Conservation (phyloP, 2,888 invertebrate genomes). For the Phorcus lineatus region DNA sequence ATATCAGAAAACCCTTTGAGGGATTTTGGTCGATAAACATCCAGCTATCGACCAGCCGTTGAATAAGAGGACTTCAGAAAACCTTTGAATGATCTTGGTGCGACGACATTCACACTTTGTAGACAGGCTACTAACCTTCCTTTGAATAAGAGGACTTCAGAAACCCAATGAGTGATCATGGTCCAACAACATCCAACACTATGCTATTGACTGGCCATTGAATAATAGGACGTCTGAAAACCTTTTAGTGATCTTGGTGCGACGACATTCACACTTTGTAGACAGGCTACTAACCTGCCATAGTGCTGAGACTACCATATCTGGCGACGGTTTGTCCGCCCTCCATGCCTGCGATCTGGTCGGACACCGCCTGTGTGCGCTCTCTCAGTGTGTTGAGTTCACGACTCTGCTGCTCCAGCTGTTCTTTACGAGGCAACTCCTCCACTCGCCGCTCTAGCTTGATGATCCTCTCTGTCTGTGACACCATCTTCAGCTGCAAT, state of each 20-base stretch:
- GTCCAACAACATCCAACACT: too few relatives aligned
- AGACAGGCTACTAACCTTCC: conserved; percentile 3
- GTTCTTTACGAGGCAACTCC: conserved; percentile 43
- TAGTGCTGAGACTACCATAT: conserved; percentile 14
- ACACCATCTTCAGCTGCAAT: conserved; percentile 49
- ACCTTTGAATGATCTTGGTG: conserved; percentile 20
- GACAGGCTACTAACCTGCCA: conserved; percentile 6
- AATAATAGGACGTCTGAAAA: too few relatives aligned
- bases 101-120: not conserved
- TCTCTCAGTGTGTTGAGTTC: conserved; percentile 44
- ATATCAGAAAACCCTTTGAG: too few relatives aligned
- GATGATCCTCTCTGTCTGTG: conserved; percentile 49
- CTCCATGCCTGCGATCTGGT: conserved; percentile 44
- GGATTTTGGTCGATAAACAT: too few relatives aligned
- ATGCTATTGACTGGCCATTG: too few relatives aligned
- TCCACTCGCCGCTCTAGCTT: conserved; percentile 47
- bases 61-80: too few relatives aligned
- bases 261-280: not conserved
- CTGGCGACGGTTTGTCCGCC: conserved; percentile 14
- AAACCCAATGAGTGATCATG: too few relatives aligned
- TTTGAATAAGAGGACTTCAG: too few relatives aligned
- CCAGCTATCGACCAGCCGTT: too few relatives aligned
- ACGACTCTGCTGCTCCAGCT: conserved; percentile 45
- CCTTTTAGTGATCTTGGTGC: conserved; percentile 21
- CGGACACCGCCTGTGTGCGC: conserved; percentile 38